Evolutionary conservation across 2,888 invertebrate species (phyloP), one percentile per base, ranked within the genome.

Genomic region (Andrena praecox): DNA sequence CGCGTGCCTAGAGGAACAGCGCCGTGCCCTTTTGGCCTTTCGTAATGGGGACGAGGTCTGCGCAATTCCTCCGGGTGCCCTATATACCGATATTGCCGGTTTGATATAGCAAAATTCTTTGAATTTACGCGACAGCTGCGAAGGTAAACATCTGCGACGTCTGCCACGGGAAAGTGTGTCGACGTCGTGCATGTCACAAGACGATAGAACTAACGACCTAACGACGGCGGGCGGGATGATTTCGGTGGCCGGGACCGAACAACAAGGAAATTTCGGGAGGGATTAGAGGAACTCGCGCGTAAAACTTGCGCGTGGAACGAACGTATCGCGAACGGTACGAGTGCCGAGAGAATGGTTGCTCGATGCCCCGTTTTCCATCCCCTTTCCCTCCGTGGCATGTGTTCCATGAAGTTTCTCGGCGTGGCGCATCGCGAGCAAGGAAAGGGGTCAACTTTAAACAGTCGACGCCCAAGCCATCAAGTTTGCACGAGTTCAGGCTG

Each of bases 371-470:
- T 33, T 42, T n/a, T 56, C 56, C 56, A 10, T 24, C 56, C 20
- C 10, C 24, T 10, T 56, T 24, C 54, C 42, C 2, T n/a, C 12
- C n/a, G 27, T 60, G 10, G 62, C 48, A 27, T 59, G 59, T 50
- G 50, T 52, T 60, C 33, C 64, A 6, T 54, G 78, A 75, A 72
- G 50, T 82, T 77, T 48, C 50, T 66, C 27, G 63, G 24, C 35
- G 42, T 67, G 27, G 24, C 16, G 59, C 48, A 56, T 70, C 35
- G 50, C 33, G 59, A 27, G 20, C 33, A 2, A 5, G 42, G 70
- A 90, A 89, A 77, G 80, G 81, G 90, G 90, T 89, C 90, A 87
- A 54, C 79, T 52, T 74, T 89, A 85, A 90, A 89, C 87, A 86
- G 81, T 89, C 72, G 82, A 89, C 72, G 74, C 73, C 66, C 72